Conservation (phyloP, 2,888 invertebrate genomes). For the Agriopis aurantiaria region DNA sequence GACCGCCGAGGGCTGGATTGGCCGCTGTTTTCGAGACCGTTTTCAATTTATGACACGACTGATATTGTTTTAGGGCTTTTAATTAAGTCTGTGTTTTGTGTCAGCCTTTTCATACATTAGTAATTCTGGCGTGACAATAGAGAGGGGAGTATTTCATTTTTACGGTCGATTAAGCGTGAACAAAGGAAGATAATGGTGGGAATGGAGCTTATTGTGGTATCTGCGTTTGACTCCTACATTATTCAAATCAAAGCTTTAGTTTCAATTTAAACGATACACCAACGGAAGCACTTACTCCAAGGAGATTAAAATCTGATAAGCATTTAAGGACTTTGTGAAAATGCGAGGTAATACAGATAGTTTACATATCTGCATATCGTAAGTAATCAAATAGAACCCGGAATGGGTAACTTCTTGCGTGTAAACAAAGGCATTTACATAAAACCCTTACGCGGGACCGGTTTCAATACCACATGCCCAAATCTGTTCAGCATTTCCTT, state of each 20-base stretch:
- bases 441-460: conserved; percentile 31
- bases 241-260: not conserved
- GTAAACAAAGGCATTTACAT: conserved; percentile 41
- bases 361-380: conserved; percentile 18
- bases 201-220: conserved; percentile 13
- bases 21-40: conserved; percentile 28
- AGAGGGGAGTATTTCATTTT: conserved; percentile 50
- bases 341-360: not conserved
- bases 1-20: conserved; percentile 31
- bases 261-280: not conserved
- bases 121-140: conserved; percentile 43
- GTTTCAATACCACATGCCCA: conserved; percentile 36
- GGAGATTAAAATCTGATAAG: not conserved
- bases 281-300: not conserved
- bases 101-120: conserved; percentile 26
- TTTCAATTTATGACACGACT: conserved; percentile 37
- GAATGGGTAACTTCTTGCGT: conserved; percentile 26
- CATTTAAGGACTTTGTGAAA: not conserved
- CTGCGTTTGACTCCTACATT: not conserved
- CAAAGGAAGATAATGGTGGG: conserved; percentile 50
- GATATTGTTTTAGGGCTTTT: conserved; percentile 34
- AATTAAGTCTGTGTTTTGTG: conserved; percentile 31
- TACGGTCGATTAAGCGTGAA: conserved; percentile 59
- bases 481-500: conserved; percentile 43
- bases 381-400: conserved; percentile 25